Evolutionary conservation across 2,113 vertebrate genomes (phyloP), one percentile per base, ranked within the genome.

Genomic region (Clarias magur): DNA sequence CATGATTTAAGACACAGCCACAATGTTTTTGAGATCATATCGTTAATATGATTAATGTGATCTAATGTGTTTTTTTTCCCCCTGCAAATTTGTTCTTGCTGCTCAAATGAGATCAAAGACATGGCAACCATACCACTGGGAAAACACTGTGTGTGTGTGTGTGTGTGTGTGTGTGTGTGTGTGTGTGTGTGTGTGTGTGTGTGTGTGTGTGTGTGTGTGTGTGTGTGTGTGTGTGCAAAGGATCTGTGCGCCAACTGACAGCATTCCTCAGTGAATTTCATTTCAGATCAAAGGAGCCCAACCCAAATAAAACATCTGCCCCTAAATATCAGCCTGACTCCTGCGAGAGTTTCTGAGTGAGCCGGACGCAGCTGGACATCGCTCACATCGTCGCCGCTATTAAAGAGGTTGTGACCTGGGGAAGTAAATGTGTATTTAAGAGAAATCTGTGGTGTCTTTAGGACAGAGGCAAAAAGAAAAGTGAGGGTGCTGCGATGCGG

Each of bases 251-350:
- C 63, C 60, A 84, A 56, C 79, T 65, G 75, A 85, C 83, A 85
- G 60, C 65, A 53, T 67, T 87, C 87, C 85, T 81, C 57, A 75
- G 79, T 57, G 57, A 83, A 75, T 85, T 89, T 83, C 48, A 87
- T 83, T 87, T 85, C 79, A 63, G 48, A 90, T 90, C 86, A 90
- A 90, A 89, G 88, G 86, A 76, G 38, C 80, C 89, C 70, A 83
- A 79, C 86, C 78, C 85, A 86, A 87, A 86, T 78, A 79, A 89
- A 87, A 87, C 89, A 90, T 90, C 86, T 90, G 89, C 83, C 83
- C 75, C 80, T 80, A 89, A 87, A 86, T 88, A 84, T 84, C 89
- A 80, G 81, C 67, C 81, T 16, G 27, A 75, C 75, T 82, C 87
- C 80, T 85, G 67, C 19, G 79, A 76, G 82, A 70, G 15, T 80